A percentile compares a stretch with the other conserved stretches of the same genome.
These are phyloP conservation scores for Diarsia mendica DNA, from an alignment of 2,888 invertebrate species.

Conservation along the genomic window DNA sequence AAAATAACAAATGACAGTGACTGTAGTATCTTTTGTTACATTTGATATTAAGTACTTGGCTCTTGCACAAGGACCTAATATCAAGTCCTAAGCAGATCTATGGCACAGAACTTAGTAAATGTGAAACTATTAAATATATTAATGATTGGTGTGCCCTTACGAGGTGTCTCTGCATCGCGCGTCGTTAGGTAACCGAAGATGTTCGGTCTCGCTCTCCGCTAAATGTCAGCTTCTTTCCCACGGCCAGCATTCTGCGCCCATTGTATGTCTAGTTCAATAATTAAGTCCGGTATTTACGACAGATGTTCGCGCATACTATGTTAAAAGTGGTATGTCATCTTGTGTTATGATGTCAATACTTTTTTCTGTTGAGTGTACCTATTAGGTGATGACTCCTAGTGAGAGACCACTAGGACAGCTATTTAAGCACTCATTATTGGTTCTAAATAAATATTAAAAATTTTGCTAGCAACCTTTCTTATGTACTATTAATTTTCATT, in stretches of 20 bases:
- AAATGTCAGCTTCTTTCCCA: constrained; percentile 84
- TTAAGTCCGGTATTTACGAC: constrained; percentile 74
- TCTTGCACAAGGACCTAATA: constrained; percentile 11
- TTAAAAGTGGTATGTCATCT: constrained; percentile 14
- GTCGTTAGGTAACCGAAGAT: constrained; percentile 78
- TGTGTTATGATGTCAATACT: neutral
- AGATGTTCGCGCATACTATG: constrained; percentile 50
- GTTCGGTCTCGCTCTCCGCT: constrained; percentile 65
- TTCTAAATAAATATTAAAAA: neutral
- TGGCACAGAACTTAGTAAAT: constrained; percentile 37
- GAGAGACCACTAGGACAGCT: no score
- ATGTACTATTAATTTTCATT: neutral
- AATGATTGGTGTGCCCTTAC: constrained; percentile 60
- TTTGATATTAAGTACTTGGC: constrained; percentile 27
- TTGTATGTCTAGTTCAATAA: constrained; percentile 82
- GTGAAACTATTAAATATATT: constrained; percentile 53
- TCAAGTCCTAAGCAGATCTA: constrained; percentile 16
- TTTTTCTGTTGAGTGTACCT: neutral
- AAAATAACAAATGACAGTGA: constrained; percentile 33
- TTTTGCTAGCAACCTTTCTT: no score
- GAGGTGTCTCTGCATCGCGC: constrained; percentile 56
- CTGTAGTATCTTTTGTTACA: constrained; percentile 32
- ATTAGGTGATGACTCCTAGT: neutral
- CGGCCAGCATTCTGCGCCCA: constrained; percentile 77
- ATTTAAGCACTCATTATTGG: neutral